Percentiles rank a stretch among this genome's conserved stretches.
Conservation (phyloP, 2,888 invertebrate genomes). For the Saturnia japonica region DNA sequence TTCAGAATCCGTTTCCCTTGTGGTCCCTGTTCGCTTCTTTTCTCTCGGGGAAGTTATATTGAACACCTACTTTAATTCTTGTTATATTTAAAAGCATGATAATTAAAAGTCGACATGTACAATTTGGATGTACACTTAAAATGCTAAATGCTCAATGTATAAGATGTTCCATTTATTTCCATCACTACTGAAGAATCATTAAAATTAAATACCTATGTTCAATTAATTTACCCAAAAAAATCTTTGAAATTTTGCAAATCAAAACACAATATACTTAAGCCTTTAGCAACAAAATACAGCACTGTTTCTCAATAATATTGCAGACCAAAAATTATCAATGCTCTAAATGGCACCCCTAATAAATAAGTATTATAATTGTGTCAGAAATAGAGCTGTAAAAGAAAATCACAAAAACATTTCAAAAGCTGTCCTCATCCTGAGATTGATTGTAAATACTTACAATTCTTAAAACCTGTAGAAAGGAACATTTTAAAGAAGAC, state of each 20-base stretch:
- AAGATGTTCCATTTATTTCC: too few species aligned
- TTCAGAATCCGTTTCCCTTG: slow-evolving; percentile 27
- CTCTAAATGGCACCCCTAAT: background rate
- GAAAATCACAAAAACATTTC: slow-evolving; percentile 9
- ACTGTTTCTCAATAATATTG: background rate
- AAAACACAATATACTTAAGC: background rate
- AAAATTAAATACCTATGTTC: too few species aligned
- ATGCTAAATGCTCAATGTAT: background rate
- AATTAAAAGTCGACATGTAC: background rate
- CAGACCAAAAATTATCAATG: background rate
- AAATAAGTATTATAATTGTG: background rate
- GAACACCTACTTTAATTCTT: background rate
- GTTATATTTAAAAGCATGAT: background rate
- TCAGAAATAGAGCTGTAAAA: slow-evolving; percentile 13
- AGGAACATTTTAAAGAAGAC: slow-evolving; percentile 19
- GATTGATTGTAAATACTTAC: background rate
- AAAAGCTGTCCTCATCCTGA: background rate
- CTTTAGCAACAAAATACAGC: background rate
- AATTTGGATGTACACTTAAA: background rate
- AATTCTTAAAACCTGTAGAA: slow-evolving; percentile 36
- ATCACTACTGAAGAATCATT: too few species aligned
- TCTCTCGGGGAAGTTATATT: slow-evolving; percentile 23
- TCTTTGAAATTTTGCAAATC: background rate
- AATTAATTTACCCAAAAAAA: too few species aligned
- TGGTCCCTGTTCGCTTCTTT: slow-evolving; percentile 34